Base-by-base conservation (phyloP, 2,797 vertebrate species). In the Uromys caudimaculatus region DNA sequence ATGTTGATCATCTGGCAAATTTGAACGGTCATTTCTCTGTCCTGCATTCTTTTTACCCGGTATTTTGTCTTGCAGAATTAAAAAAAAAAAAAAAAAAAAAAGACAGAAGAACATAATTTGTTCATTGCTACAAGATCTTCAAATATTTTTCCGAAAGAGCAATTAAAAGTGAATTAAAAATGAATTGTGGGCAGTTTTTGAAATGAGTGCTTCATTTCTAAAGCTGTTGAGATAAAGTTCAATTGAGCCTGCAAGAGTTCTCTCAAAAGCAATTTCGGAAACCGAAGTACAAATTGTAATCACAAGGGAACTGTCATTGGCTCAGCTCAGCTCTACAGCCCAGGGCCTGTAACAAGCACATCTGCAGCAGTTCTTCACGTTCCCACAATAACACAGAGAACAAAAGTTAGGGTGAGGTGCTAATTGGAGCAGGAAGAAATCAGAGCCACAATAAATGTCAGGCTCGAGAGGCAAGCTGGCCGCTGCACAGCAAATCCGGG, bases 191-290 rank as follows among this genome's bases (percentile, higher is more conserved):
- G 79, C 50, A 91, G 71, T 90, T 90, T 96, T 97, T 91, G 89
- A 86, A 95, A 75, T 56, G 69, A 95, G 41, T 84, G 88, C 32
- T 91, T 86, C 93, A 71, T 84, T 95, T 91, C 71, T 87, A 94
- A 91, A 95, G 64, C 95, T 81, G 69, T 94, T 90, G 52, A 95
- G 92, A 96, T 93, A 90, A 95, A 91, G 93, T 96, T 96, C 89
- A 94, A 95, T 96, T 90, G 94, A 90, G 38, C 88, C 84, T 56
- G 14, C 44, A 77, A 88, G 94, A 90, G 19, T 92, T 87, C 84
- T 93, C 84, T 77, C 11, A 52, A 87, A 96, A 93, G 92, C 81
- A 94, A 88, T 94, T 97, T 83, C 56, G 16, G 62, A 76, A 79
- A 60, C 77, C 69, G 79, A 58, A 83, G 44, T 58, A 52, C 62